Evolutionary conservation across 2,797 vertebrate genomes (phyloP), one percentile per base, ranked within the genome.

Genomic region (Champsocephalus esox): DNA sequence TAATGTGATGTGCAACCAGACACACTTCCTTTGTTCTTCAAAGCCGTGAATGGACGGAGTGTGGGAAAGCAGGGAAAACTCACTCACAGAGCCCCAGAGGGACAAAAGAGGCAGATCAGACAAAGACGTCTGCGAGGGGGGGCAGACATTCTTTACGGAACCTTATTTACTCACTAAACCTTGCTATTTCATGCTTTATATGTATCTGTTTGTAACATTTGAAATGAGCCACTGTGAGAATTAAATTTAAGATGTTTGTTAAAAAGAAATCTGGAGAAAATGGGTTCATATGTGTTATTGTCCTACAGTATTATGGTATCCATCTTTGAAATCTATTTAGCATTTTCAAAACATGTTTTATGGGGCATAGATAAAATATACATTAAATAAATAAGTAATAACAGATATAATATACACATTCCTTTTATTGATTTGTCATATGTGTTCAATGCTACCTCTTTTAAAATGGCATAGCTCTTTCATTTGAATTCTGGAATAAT

Each of bases 11-110:
- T 87, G 76, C 88, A 92, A 90, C 81, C 84, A 91, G 91, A 93
- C 93, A 94, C 93, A 92, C 93, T 93, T 93, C 91, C 88, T 88
- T 94, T 94, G 92, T 94, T 87, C 80, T 64, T 69, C 75, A 50
- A 46, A 21, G 58, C 77, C 17, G 68, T 89, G 83, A 92, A 92
- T 80, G 84, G 85, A 82, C 48, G 41, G 86, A 91, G 86, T 93
- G 93, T 93, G 92, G 91, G 92, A 93, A 93, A 88, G 86, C 57
- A 81, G 77, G 66, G 84, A 82, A 85, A 82, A 67, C 78, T 70
- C 86, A 90, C 85, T 93, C 92, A 92, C 92, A 92, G 83, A 87
- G 73, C 69, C 82, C 66, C 78, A n/a, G 41, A 6, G 77, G 85
- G 82, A 92, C 84, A 91, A 90, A 70, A 68, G 77, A 80, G 50